Base-by-base conservation (phyloP, 2,888 invertebrate genomes). In the Vandiemenella viatica region DNA sequence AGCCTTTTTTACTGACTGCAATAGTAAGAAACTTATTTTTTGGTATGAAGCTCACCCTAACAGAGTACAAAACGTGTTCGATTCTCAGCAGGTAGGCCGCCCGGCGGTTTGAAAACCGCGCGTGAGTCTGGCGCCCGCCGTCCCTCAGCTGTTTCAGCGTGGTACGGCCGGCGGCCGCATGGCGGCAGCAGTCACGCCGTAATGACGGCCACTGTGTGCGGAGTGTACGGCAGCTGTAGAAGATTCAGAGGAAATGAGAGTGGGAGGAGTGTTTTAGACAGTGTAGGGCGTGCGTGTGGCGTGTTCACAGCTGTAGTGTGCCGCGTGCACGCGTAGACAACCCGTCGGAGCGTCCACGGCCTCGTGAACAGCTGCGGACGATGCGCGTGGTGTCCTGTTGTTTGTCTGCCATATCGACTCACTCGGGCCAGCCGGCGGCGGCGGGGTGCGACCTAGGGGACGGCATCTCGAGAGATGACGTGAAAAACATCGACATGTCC, bases 151-250 rank as follows among this genome's bases (percentile, higher is more conserved):
- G 45, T 46, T 45, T 23, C 4, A 5, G 6, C 2, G 5, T 16
- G 8, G 47, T 42, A 41, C 4, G 17, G 18, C 5, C 15, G 26
- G 5, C 18, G 18, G 26, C 47, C 47, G 42, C 41, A 10, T 18
- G 22, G 23, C 22, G 23, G 41, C 42, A 26, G 41, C 42, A 47
- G 40, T 20, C 20, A n/a, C 26, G 20, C 42, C 47, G 47, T 42
- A 47, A 47, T 47, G 47, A 47, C 47, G 47, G 47, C 32, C 47
- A 26, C 26, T 41, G 10, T 13, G 42, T 26, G 20, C 40, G 42
- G 19, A 47, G 47, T n/a, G n/a, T 0, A 23, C 41, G 15, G 47
- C 47, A 47, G 47, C 47, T 47, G 47, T 26, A 41, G 42, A 47
- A 47, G 26, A 42, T 47, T 42, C 42, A n/a, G 16, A 19, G 41